A percentile compares a stretch with the other conserved stretches of the same genome.
Evolutionary conservation across 2,113 vertebrate species (phyloP).

Genomic region (Apaloderma vittatum): DNA sequence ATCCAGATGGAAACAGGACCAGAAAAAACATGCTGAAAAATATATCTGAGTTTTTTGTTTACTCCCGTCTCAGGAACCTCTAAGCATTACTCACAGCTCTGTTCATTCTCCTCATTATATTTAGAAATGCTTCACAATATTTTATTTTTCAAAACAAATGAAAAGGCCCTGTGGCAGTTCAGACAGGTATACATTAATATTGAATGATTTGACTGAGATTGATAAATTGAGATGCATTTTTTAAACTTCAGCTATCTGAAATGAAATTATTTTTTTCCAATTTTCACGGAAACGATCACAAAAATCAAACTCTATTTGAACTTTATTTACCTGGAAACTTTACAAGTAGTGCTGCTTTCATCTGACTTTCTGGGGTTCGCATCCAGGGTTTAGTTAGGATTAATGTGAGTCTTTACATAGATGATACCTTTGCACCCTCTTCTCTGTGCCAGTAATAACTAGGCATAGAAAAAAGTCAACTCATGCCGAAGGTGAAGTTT

Average conservation of each 20-base stretch:
- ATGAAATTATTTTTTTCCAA: not conserved
- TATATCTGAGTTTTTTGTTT: not conserved
- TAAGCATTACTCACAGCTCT: not conserved
- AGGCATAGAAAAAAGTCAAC: not conserved
- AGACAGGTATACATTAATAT: not conserved
- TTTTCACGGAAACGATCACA: not conserved
- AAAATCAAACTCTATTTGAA: not conserved
- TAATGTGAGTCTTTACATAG: not conserved
- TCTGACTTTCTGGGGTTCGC: not conserved
- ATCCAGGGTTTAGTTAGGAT: not conserved
- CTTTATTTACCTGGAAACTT: not conserved
- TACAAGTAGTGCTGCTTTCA: not conserved
- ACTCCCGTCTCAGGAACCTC: not conserved
- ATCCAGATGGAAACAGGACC: not conserved
- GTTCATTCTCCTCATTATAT: not conserved
- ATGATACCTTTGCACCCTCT: not conserved
- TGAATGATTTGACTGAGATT: not conserved
- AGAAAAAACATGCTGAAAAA: not conserved
- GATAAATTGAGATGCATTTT: not conserved
- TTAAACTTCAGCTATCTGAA: not conserved
- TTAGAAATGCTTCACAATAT: not conserved
- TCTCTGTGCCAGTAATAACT: not conserved
- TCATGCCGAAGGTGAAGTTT: not conserved
- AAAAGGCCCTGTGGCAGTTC: not conserved
- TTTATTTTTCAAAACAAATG: not conserved